phyloP scores from a whole-genome alignment of 2,888 invertebrate species.

The Myopa tessellatipennis region DNA sequence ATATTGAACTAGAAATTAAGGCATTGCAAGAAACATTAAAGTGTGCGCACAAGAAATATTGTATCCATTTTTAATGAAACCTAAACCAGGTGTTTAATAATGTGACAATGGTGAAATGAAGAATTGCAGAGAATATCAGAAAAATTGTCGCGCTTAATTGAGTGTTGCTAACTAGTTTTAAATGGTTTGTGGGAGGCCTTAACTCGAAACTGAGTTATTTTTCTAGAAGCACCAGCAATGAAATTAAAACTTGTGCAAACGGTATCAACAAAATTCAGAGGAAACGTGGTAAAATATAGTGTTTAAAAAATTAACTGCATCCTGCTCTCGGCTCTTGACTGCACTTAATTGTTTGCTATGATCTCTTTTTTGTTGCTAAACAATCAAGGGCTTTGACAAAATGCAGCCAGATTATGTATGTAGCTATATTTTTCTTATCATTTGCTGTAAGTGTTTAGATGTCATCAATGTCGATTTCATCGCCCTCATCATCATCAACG shows the following conservation, averaged over 20 bases:
- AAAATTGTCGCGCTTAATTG: background rate
- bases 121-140: background rate
- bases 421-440: constrained; percentile 9
- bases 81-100: too few relatives aligned
- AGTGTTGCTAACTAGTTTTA: background rate
- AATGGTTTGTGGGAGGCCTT: background rate
- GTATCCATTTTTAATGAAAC: background rate
- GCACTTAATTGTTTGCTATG: too few relatives aligned
- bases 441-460: constrained; percentile 72
- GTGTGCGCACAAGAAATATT: constrained; percentile 1
- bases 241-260: constrained; percentile 11
- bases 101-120: background rate
- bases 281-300: background rate
- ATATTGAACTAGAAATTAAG: background rate
- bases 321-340: background rate
- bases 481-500: constrained; percentile 79
- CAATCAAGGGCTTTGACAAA: background rate
- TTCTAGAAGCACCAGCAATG: background rate
- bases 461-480: constrained; percentile 92
- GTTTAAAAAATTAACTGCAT: constrained; percentile 7
- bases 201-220: background rate
- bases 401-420: background rate
- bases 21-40: background rate
- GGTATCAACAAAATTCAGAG: constrained; percentile 6
- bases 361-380: background rate